Evolutionary conservation across 30 jellyfish, hydroid and myxozoan species (phyloP).

Genomic region (Nemopilema nomurai): DNA sequence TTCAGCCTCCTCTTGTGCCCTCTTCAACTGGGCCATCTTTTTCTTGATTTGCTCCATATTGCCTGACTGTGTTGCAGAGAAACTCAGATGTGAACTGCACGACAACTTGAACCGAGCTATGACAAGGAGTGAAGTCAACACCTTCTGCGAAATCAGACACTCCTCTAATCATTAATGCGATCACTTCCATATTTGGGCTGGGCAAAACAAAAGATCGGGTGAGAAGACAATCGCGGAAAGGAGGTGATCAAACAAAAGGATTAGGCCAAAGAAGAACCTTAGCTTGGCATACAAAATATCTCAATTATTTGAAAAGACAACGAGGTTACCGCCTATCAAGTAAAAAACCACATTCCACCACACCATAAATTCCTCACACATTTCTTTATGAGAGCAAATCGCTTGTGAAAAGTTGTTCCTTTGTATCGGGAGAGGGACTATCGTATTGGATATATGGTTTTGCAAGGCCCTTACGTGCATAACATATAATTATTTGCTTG

Average conservation of each 20-base stretch:
- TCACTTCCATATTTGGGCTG: constrained; percentile 39
- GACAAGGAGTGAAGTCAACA: constrained; percentile 39
- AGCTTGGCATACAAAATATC: background rate
- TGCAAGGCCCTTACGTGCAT: too few species aligned
- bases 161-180: constrained; percentile 46
- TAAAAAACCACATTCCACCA: background rate
- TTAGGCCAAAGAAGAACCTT: background rate
- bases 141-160: constrained; percentile 54
- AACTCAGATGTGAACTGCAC: background rate
- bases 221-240: constrained; percentile 2
- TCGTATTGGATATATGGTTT: too few species aligned
- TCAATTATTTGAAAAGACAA: background rate
- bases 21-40: constrained; percentile 86
- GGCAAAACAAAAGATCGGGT: constrained; percentile 41
- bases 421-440: too few species aligned
- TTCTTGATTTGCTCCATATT: constrained; percentile 88
- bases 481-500: too few species aligned
- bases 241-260: constrained; percentile 23
- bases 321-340: background rate
- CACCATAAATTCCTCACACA: background rate
- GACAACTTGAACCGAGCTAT: background rate
- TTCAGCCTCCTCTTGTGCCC: constrained; percentile 88
- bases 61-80: background rate
- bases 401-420: background rate
- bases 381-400: background rate